Conservation (phyloP, 2,797 vertebrate genomes). For the Harpagifer antarcticus region DNA sequence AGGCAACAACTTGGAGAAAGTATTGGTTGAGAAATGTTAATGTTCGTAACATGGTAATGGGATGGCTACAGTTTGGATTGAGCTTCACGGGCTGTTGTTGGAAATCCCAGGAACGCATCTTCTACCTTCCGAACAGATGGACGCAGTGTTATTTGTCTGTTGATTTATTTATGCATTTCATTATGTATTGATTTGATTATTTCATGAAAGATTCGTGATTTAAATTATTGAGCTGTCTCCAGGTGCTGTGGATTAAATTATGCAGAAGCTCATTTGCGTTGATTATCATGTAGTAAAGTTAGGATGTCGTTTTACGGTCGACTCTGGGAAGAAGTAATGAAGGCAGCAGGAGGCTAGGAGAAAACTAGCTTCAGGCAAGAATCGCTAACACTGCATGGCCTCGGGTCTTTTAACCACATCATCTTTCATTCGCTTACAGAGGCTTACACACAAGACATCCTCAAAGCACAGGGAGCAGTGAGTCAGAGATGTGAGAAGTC, state of each 20-base stretch:
- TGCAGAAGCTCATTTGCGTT: conserved; percentile 94
- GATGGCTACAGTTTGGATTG: conserved; percentile 5
- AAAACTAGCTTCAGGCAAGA: conserved; percentile 46
- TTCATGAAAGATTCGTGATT: conserved; percentile 94
- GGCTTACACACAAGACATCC: conserved; percentile 10
- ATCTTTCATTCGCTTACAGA: conserved; percentile 28
- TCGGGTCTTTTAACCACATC: conserved; percentile 27
- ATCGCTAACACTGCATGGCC: conserved; percentile 35
- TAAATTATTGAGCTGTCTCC: conserved; percentile 96
- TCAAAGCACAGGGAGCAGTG: conserved; percentile 29
- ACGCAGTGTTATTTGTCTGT: conserved; percentile 89
- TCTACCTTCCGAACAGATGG: conserved; percentile 77
- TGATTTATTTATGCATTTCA: conserved; percentile 97
- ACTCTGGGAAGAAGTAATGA: conserved; percentile 50
- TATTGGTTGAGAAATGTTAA: neutral
- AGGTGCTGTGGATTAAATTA: conserved; percentile 93
- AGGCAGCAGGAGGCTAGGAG: conserved; percentile 44
- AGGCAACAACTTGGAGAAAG: conserved; percentile 7
- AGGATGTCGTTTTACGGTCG: conserved; percentile 36
- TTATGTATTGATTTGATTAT: conserved; percentile 98
- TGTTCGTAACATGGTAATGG: neutral
- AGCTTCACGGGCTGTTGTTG: conserved; percentile 23
- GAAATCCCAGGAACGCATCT: conserved; percentile 54
- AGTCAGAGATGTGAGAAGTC: conserved; percentile 39
- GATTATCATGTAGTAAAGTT: conserved; percentile 90